These are phyloP conservation scores for Podarcis cretensis DNA, from an alignment of 2,113 vertebrate genomes.

Conservation along the genomic window DNA sequence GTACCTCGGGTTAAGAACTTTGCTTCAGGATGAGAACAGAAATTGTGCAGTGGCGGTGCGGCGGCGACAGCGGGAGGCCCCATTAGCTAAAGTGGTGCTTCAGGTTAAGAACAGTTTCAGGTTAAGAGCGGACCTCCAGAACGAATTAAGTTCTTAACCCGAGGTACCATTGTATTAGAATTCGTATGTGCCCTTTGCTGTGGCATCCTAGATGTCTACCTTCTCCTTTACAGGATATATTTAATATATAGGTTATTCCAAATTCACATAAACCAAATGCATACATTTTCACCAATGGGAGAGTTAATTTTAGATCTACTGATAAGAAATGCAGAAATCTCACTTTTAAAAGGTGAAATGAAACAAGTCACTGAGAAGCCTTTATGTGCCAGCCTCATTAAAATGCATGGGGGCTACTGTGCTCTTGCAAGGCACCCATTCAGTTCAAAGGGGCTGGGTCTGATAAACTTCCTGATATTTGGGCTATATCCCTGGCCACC, in stretches of 20 bases:
- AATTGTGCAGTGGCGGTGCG: rapidly evolving
- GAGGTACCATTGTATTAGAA: no score
- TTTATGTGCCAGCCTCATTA: no score
- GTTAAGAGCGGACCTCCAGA: no score
- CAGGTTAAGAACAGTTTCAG: no score
- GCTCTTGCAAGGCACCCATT: neutral
- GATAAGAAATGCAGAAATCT: neutral
- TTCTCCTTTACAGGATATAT: neutral
- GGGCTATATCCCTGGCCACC: neutral
- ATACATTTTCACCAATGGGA: neutral
- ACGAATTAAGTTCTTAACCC: no score
- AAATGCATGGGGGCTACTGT: neutral
- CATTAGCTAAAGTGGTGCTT: no score
- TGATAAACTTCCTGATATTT: neutral
- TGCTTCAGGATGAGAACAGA: no score
- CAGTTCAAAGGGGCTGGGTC: neutral
- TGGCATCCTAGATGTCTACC: neutral
- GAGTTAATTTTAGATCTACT: neutral
- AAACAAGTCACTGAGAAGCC: neutral
- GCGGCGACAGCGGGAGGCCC: no score
- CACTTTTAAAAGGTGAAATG: neutral
- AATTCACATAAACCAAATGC: neutral
- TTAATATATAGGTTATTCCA: neutral
- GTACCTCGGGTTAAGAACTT: no score
- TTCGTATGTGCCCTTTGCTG: no score